A percentile compares a stretch with the other conserved stretches of the same genome.
Evolutionary conservation across 2,888 invertebrate genomes (phyloP).

Genomic region (Notodonta ziczac): DNA sequence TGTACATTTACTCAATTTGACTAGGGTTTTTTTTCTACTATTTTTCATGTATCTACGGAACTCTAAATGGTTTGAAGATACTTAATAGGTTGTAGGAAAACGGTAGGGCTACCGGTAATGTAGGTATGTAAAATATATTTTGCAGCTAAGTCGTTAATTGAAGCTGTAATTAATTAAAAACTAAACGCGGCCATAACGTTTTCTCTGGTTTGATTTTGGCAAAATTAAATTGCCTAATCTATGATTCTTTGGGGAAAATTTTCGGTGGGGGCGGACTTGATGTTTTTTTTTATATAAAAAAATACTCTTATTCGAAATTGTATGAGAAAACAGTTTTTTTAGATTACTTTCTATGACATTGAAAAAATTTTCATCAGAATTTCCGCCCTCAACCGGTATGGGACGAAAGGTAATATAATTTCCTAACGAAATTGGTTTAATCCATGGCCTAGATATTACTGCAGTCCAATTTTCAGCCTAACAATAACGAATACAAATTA

Average conservation of each 20-base stretch:
- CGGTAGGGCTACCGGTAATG: constrained; percentile 46
- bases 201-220: constrained; percentile 57
- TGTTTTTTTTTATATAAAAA: constrained; percentile 11
- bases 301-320: neutral
- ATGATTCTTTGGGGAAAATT: constrained; percentile 41
- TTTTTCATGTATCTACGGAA: constrained; percentile 29
- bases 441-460: constrained; percentile 8
- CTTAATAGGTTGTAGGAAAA: constrained; percentile 62
- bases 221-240: constrained; percentile 18
- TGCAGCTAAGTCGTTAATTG: constrained; percentile 69
- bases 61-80: constrained; percentile 50
- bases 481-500: constrained; percentile 3
- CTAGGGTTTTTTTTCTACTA: constrained; percentile 3
- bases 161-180: constrained; percentile 50
- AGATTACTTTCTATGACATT: neutral
- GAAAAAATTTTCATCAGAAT: constrained; percentile 1
- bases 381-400: constrained; percentile 44
- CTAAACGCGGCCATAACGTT: constrained; percentile 71
- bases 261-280: constrained; percentile 50
- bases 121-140: constrained; percentile 66
- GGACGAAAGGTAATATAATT: constrained; percentile 62
- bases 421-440: constrained; percentile 59
- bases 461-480: constrained; percentile 6
- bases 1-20: no score
- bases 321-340: neutral